Evolutionary conservation across 2,888 invertebrate genomes (phyloP), one percentile per base, ranked within the genome.

Genomic region (Dasysyrphus tricinctus): DNA sequence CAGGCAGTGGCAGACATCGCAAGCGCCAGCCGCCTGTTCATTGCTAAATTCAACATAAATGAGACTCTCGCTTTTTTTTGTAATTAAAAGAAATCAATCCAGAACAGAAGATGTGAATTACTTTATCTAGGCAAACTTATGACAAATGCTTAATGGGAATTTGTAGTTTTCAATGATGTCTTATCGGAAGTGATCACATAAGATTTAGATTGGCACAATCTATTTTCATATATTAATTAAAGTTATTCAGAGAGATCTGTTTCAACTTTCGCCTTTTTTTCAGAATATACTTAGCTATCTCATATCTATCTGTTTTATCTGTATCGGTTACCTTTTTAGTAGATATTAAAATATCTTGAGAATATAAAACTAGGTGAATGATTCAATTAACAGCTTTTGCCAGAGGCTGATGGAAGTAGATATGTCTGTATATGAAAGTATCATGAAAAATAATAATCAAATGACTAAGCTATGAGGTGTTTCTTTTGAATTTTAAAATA

Each of bases 361-460:
- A 44, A 32, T 11, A 44, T 47, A 14, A 65, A 67, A 67, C 67
- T 67, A 67, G 67, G 67, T 67, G 49, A 67, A 37, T 67, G 34
- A 67, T 65, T 65, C 2, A 44, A 65, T 65, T 47, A 47, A 65
- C 61, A 2, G 24, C 4, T 12, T 49, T 67, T 19, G 19, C 14
- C 2, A 3, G 11, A 3, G 39, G 3, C 24, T 49, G 3, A 32
- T 65, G 24, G 61, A 42, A 24, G 39, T 49, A 54, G n/a, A n/a
- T n/a, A n/a, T n/a, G n/a, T n/a, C n/a, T 24, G 1, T 24, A 24
- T 24, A 1, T 14, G 29, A 54, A 54, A 54, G 29, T 29, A 29
- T 32, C 14, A 59, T 14, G 19, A 14, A 39, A 51, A 24, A n/a
- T n/a, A n/a, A n/a, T n/a, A 7, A 12, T 3, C 7, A 51, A 51